Evolutionary conservation across 2,888 invertebrate species (phyloP).

Genomic region (Phanerotoma sp.): DNA sequence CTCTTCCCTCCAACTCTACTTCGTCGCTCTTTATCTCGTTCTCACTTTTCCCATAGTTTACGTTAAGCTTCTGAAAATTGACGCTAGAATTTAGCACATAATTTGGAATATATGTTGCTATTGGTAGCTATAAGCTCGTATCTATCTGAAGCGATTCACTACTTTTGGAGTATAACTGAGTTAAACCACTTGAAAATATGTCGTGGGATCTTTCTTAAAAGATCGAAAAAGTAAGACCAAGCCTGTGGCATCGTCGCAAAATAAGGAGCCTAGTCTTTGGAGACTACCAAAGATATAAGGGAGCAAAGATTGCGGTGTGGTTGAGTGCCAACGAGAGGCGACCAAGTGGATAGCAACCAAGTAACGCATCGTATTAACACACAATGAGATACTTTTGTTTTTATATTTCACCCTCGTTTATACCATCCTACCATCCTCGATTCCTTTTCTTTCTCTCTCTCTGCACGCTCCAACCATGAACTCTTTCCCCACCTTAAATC

Average conservation of each 20-base stretch:
- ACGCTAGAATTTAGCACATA: conserved; percentile 53
- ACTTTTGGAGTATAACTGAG: not conserved
- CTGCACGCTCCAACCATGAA: conserved; percentile 1
- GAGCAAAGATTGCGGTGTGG: not conserved
- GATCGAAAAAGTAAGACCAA: not conserved
- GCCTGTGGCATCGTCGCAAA: not conserved
- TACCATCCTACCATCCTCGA: conserved; percentile 30
- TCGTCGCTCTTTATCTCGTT: conserved; percentile 14
- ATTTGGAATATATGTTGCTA: conserved; percentile 35
- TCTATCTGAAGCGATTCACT: not conserved
- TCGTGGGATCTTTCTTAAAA: not conserved
- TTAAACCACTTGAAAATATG: no score
- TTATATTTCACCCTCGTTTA: conserved; percentile 42
- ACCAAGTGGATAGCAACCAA: conserved; percentile 21
- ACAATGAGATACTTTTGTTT: conserved; percentile 58
- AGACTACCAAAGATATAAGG: conserved; percentile 1
- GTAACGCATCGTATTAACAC: conserved; percentile 55
- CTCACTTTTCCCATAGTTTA: no score
- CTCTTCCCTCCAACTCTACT: conserved; percentile 15
- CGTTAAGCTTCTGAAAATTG: conserved; percentile 56
- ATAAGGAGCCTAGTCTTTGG: not conserved
- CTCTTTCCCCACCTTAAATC: conserved; percentile 17
- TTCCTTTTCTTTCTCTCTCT: not conserved
- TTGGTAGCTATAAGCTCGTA: not conserved
- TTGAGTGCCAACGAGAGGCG: conserved; percentile 20